These are phyloP conservation scores for Pseudorasbora parva DNA, from an alignment of 2,113 vertebrate genomes.

Conservation along the genomic window DNA sequence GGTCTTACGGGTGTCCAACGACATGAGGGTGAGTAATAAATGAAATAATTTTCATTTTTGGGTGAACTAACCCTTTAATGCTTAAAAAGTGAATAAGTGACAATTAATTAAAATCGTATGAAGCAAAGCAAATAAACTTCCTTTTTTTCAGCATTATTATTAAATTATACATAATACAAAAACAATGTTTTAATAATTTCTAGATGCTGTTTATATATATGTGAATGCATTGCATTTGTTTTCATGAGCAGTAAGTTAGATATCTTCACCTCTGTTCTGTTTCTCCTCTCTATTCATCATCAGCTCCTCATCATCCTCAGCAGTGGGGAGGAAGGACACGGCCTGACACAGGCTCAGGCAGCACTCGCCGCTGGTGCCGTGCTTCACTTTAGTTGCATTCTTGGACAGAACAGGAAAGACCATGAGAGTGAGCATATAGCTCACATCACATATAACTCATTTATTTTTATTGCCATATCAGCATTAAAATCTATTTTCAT, in stretches of 20 bases:
- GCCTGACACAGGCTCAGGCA: constrained; percentile 78
- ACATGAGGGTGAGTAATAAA: no score
- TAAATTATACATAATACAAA: background rate
- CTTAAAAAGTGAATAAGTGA: background rate
- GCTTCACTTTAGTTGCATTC: constrained; percentile 59
- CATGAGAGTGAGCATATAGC: background rate
- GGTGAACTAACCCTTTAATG: no score
- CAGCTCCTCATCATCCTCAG: constrained; percentile 75
- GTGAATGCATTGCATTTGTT: background rate
- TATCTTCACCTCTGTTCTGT: constrained; percentile 59
- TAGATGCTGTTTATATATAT: background rate
- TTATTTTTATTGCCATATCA: no score
- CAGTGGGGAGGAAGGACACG: constrained; percentile 74
- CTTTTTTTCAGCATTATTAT: background rate
- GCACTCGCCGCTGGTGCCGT: constrained; percentile 69
- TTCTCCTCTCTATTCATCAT: constrained; percentile 71
- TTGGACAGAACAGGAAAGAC: constrained; percentile 10
- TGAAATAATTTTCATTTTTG: no score
- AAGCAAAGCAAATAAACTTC: background rate
- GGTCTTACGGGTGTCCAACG: no score
- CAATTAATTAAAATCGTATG: no score
- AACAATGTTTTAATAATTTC: background rate
- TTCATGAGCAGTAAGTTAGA: background rate
- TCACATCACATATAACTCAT: no score
- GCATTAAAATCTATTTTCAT: no score